Base-by-base conservation (phyloP, 2,797 vertebrate species). In the Sus cebifrons region DNA sequence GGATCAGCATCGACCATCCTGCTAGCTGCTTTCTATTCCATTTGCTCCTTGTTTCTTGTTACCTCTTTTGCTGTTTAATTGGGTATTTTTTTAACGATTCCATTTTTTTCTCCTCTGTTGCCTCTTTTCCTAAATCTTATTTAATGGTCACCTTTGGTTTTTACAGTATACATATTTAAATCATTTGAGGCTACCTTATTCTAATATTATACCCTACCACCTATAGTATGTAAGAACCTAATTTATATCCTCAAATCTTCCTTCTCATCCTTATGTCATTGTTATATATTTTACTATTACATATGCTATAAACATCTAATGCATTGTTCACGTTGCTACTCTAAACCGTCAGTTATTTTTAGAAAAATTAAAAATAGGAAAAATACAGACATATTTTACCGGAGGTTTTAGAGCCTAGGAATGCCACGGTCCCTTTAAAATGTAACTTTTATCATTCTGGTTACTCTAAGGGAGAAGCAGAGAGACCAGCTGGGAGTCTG, bases 331-430 rank as follows among this genome's bases (percentile, higher is more conserved):
- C 67, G 9, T 90, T 90, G 90, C 74, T 88, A n/a, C 67, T 91
- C 95, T 95, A 68, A 94, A 78, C 73, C 79, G 58, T 78, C 77
- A 93, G 14, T 60, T 83, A 96, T 87, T 83, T 95, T 92, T 84
- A 92, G 40, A 94, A 87, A 17, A 84, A 93, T 94, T 96, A 88
- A 96, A 95, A 93, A 79, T 93, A 73, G 88, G 40, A 49, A 87
- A 92, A 96, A 91, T 96, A 85, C n/a, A 95, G 67, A 85, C 67
- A 92, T 81, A 74, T 75, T 78, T 83, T 91, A 84, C 17, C 79
- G n/a, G 77, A 65, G 56, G 40, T 77, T 84, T 82, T 75, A 70
- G 74, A 92, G 40, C n/a, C 75, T 44, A 90, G 29, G 32, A 75
- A 71, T 95, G 60, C 67, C 86, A 88, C 44, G 32, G 36, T 73